Percentiles rank a stretch among this genome's conserved stretches.
These are phyloP conservation scores for Etheostoma nigrum DNA, from an alignment of 2,797 vertebrate genomes.

Conservation along the genomic window DNA sequence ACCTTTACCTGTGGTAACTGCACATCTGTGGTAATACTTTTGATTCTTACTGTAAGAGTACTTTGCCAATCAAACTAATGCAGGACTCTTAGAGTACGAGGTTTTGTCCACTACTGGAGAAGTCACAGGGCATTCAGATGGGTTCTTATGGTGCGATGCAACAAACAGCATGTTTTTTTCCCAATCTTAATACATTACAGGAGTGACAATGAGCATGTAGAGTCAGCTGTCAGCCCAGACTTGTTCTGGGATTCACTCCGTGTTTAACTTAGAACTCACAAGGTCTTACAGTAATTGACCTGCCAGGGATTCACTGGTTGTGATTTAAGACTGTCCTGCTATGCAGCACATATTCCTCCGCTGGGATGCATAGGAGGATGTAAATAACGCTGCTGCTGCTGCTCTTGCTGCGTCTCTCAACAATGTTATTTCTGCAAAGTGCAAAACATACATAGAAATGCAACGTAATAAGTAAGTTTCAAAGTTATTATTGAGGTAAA, in stretches of 20 bases:
- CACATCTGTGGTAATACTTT: too few relatives aligned
- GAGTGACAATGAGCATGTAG: conserved; percentile 1
- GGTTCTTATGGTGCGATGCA: neutral
- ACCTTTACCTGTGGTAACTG: conserved; percentile 12
- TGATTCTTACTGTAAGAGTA: too few relatives aligned
- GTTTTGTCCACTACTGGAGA: too few relatives aligned
- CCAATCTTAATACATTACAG: conserved; percentile 28
- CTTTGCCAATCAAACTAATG: too few relatives aligned
- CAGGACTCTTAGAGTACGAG: too few relatives aligned
- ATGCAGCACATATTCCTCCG: conserved; percentile 35
- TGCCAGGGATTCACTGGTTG: conserved; percentile 57
- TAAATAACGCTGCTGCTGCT: conserved; percentile 23
- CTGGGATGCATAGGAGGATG: conserved; percentile 19
- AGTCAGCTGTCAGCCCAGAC: conserved; percentile 30
- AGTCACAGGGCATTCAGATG: neutral
- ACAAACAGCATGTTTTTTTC: neutral
- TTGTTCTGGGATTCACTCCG: conserved; percentile 42
- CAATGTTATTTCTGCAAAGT: too few relatives aligned
- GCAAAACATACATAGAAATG: neutral
- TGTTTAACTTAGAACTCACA: conserved; percentile 58
- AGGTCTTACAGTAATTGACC: conserved; percentile 68
- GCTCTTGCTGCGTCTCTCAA: too few relatives aligned
- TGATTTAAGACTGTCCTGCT: conserved; percentile 58
- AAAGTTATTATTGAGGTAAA: neutral
- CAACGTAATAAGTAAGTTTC: neutral